A percentile compares a stretch with the other conserved stretches of the same genome.
phyloP scores from a whole-genome alignment of 2,888 invertebrate species.

The Fragum fragum region DNA sequence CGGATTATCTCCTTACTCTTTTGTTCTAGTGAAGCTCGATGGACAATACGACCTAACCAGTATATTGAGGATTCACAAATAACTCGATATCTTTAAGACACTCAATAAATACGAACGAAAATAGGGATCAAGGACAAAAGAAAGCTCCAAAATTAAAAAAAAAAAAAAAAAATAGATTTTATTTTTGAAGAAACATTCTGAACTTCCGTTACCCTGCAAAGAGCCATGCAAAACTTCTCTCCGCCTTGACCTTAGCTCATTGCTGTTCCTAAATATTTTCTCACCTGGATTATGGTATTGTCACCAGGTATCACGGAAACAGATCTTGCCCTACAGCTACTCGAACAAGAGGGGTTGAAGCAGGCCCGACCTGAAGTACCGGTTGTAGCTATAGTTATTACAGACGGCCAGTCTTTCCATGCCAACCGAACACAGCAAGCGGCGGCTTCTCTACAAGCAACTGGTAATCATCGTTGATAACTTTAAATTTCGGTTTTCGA shows the following conservation, averaged over 20 bases:
- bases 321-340: constrained; percentile 47
- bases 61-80: no score
- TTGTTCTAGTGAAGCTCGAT: no score
- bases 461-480: not conserved
- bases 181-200: no score
- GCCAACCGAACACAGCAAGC: constrained; percentile 32
- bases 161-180: not conserved
- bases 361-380: constrained; percentile 37
- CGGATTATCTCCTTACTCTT: no score
- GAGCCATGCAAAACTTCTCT: no score
- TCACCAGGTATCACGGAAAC: constrained; percentile 58
- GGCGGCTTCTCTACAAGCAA: constrained; percentile 19
- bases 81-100: not conserved
- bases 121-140: not conserved
- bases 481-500: no score
- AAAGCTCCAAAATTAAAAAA: no score
- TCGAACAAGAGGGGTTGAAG: constrained; percentile 46
- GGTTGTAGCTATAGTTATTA: constrained; percentile 51
- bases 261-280: no score
- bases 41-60: no score
- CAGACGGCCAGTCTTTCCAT: constrained; percentile 59
- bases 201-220: no score
- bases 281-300: no score
- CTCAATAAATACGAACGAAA: not conserved
- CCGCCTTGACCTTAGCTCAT: no score